Conservation (phyloP, 2,888 invertebrate genomes). For the Dasypolia templi region DNA sequence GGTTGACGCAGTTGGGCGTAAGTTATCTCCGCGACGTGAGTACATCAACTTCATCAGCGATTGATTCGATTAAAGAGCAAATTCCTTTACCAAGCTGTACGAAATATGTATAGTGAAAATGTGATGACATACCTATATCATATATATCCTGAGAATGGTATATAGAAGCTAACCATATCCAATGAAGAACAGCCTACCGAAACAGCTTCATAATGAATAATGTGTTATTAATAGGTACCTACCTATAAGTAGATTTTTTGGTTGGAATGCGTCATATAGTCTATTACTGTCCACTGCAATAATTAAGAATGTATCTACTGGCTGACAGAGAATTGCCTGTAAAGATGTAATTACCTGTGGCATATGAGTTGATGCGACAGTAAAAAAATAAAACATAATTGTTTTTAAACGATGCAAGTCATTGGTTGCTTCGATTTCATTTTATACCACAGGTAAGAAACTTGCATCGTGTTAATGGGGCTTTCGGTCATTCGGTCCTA, state of each 20-base stretch:
- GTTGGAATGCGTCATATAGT: neutral
- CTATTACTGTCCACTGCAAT: neutral
- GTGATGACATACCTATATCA: neutral
- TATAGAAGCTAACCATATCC: too few relatives aligned
- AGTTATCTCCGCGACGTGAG: constrained; percentile 30
- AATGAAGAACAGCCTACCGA: neutral
- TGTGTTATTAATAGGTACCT: constrained; percentile 1
- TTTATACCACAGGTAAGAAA: too few relatives aligned
- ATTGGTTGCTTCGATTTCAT: too few relatives aligned
- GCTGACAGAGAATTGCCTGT: neutral
- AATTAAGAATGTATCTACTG: constrained; percentile 5
- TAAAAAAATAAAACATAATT: too few relatives aligned
- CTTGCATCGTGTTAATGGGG: too few relatives aligned
- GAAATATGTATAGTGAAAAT: neutral
- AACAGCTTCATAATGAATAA: neutral
- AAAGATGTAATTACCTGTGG: too few relatives aligned
- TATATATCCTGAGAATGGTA: too few relatives aligned
- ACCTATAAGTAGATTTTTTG: neutral
- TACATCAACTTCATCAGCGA: constrained; percentile 24
- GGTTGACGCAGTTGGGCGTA: neutral
- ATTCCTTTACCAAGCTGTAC: neutral
- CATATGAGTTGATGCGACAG: too few relatives aligned
- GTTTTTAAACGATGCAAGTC: too few relatives aligned
- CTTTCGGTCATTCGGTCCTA: neutral
- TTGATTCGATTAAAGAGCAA: constrained; percentile 16